Base-by-base conservation (phyloP, 2,113 vertebrate genomes). In the Trinectes maculatus region DNA sequence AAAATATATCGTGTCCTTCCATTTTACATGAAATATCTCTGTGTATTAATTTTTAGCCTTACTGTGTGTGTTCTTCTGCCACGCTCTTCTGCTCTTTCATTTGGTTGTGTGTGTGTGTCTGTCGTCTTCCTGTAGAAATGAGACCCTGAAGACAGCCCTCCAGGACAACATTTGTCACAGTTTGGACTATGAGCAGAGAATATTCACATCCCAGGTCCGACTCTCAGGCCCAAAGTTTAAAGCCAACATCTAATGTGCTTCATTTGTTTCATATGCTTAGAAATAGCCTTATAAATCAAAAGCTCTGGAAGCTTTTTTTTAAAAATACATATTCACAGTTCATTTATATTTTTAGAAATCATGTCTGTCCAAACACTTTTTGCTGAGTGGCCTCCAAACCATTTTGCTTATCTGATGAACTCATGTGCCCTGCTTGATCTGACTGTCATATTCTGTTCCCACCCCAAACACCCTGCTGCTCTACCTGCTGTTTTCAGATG, bases 201-300 rank as follows among this genome's bases (percentile, higher is more conserved):
- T 91, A 47, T 91, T 93, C 82, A 86, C 84, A 37, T 86, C 90
- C n/a, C 84, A 94, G 92, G 93, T 93, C 43, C 57, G 83, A 54
- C 16, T 21, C 55, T 47, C 16, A 0, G 4, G 0, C 37, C 4
- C 24, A 4, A 57, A 40, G 42, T 71, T 66, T 43, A 72, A 62
- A 62, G 28, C 40, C 68, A 12, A 29, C 43, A 9, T 61, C 26
- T 71, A 52, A 70, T 65, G 42, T 21, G 9, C 48, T 36, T 60
- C 48, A 49, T 8, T 31, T 66, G 53, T 70, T 60, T 65, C 40
- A 48, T 28, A 28, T 24, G 24, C 33, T 29, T 36, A 5, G 53
- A 36, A 46, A 22, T 42, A 44, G 18, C 19, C 15, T 34, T 40
- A 6, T 19, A 5, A 69, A 60, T 60, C 22, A 12, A 5, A 26